Evolutionary conservation across 2,113 vertebrate species (phyloP).

Genomic region (Emydura subglobosa): DNA sequence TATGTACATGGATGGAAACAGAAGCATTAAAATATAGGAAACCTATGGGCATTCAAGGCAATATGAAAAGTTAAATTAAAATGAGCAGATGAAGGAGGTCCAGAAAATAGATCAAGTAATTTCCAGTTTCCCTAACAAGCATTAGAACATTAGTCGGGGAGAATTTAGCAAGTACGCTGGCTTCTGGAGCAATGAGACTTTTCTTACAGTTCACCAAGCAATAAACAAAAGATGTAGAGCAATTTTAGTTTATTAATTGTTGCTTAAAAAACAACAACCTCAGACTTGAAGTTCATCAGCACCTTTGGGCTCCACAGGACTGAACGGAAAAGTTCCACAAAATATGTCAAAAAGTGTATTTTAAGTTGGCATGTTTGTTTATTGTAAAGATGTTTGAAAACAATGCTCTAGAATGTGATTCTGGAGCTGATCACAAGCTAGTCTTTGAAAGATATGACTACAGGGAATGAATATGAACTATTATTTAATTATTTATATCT

Average conservation of each 20-base stretch:
- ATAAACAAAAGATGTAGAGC: background rate
- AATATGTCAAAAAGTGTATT: background rate
- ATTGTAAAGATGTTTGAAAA: background rate
- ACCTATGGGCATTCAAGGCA: background rate
- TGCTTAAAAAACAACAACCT: background rate
- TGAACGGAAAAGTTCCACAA: background rate
- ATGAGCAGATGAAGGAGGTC: background rate
- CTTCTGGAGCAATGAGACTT: background rate
- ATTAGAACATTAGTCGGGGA: background rate
- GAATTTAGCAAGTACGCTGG: background rate
- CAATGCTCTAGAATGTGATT: background rate
- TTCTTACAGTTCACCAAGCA: rapidly evolving
- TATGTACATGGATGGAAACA: background rate
- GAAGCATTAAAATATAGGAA: background rate
- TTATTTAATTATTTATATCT: background rate
- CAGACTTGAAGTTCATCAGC: background rate
- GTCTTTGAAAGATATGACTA: background rate
- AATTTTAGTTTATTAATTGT: background rate
- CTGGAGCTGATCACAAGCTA: background rate
- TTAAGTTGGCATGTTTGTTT: background rate
- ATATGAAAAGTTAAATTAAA: background rate
- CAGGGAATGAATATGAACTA: background rate
- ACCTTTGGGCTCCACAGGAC: rapidly evolving
- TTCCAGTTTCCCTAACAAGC: background rate
- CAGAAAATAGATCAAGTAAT: background rate